phyloP scores from a whole-genome alignment of 2,113 vertebrate genomes.

The Turnix velox region DNA sequence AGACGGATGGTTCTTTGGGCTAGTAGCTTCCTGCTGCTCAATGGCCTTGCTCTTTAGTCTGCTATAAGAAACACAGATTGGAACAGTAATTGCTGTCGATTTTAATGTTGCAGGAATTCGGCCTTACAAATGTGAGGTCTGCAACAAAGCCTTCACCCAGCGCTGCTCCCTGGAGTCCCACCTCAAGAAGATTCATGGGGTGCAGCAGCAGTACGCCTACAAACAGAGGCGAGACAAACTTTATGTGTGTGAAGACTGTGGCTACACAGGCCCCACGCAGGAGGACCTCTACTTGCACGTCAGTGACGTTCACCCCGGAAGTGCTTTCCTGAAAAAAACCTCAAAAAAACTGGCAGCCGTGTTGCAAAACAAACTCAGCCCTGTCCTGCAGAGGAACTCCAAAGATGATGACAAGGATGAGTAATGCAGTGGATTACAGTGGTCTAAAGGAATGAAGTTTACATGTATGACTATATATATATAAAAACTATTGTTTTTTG shows the following conservation, averaged over 20 bases:
- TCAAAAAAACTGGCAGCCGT: conserved; percentile 78
- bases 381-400: conserved; percentile 54
- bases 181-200: conserved; percentile 82
- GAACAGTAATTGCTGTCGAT: accelerated
- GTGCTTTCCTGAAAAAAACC: conserved; percentile 77
- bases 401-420: conserved; percentile 49
- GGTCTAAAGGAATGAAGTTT: background rate
- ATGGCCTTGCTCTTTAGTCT: background rate
- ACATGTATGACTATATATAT: background rate
- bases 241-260: conserved; percentile 85
- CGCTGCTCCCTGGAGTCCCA: conserved; percentile 86
- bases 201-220: conserved; percentile 82
- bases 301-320: conserved; percentile 71
- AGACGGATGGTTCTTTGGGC: background rate
- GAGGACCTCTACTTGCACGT: conserved; percentile 80
- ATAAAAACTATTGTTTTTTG: conserved; percentile 19
- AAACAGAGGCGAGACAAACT: conserved; percentile 84
- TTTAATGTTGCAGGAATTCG: conserved; percentile 72
- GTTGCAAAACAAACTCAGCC: conserved; percentile 74
- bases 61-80: background rate
- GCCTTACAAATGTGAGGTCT: conserved; percentile 83
- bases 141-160: conserved; percentile 86
- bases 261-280: conserved; percentile 80
- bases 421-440: background rate
- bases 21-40: background rate